Percentiles rank a stretch among this genome's conserved stretches.
Conservation (phyloP, 2,888 invertebrate genomes). For the Lasiommata megera region DNA sequence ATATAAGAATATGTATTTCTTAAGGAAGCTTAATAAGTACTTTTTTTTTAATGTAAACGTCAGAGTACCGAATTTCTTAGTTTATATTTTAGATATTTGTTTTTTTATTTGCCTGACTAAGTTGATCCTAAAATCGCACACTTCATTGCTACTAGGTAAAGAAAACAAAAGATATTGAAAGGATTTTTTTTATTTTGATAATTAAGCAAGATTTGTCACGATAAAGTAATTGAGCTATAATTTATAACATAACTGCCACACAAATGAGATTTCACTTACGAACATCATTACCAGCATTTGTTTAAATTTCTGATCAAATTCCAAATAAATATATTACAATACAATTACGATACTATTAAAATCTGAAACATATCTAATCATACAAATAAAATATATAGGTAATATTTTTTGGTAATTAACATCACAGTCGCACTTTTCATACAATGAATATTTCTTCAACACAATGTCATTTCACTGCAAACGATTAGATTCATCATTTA, state of each 20-base stretch:
- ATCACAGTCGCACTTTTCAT: slow-evolving; percentile 39
- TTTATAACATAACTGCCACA: neutral
- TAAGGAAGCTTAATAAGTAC: too few species aligned
- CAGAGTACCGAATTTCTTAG: too few species aligned
- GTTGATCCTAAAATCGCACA: too few species aligned
- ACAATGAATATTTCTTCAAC: slow-evolving; percentile 25
- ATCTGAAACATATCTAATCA: slow-evolving; percentile 19
- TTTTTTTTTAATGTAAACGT: too few species aligned
- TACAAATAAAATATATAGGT: slow-evolving; percentile 22
- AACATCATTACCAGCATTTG: neutral
- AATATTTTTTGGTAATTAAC: slow-evolving; percentile 40
- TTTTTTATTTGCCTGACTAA: too few species aligned
- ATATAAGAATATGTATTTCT: too few species aligned
- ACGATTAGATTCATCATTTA: slow-evolving; percentile 12
- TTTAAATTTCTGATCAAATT: slow-evolving; percentile 3
- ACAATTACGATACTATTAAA: slow-evolving; percentile 17
- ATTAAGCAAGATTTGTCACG: slow-evolving; percentile 19
- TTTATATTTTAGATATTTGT: too few species aligned
- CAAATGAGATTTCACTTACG: neutral
- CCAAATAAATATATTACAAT: slow-evolving; percentile 5
- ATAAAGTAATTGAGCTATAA: slow-evolving; percentile 11
- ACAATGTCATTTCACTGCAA: slow-evolving; percentile 12
- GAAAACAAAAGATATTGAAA: neutral
- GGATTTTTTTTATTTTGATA: slow-evolving; percentile 21
- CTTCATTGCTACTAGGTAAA: neutral